These are phyloP conservation scores for Ochropleura plecta DNA, from an alignment of 2,888 invertebrate genomes.

Conservation along the genomic window DNA sequence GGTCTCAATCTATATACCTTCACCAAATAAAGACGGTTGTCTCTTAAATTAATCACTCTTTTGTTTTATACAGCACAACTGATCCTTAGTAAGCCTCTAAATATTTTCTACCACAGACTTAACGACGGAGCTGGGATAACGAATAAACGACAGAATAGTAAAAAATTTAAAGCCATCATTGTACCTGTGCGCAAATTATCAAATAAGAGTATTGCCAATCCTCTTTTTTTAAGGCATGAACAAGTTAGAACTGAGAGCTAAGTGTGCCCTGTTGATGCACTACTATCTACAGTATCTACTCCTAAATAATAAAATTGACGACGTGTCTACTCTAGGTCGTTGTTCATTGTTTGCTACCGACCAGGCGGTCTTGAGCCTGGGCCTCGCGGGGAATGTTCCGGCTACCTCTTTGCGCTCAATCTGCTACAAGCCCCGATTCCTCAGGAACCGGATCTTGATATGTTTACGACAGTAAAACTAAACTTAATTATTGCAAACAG, in stretches of 20 bases:
- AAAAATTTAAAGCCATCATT: not conserved
- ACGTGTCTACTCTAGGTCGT: no score
- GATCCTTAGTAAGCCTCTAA: constrained; percentile 7
- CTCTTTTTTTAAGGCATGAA: not conserved
- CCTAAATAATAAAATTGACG: no score
- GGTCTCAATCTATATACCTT: not conserved
- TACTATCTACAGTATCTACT: no score
- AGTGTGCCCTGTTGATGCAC: no score
- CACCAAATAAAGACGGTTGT: not conserved
- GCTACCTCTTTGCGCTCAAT: no score
- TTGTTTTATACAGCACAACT: not conserved
- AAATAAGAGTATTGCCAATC: not conserved
- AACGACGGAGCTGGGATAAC: not conserved
- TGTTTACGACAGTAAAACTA: no score
- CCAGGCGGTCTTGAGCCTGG: no score
- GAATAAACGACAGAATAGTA: not conserved
- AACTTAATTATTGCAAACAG: no score
- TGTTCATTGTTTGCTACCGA: no score
- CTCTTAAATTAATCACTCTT: not conserved
- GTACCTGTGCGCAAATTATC: not conserved
- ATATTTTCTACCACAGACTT: not conserved
- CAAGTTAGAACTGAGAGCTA: not conserved
- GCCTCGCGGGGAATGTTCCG: no score
- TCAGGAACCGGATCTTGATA: no score
- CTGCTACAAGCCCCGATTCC: no score